These are phyloP conservation scores for Scytalopus superciliaris DNA, from an alignment of 2,113 vertebrate species.

Conservation along the genomic window DNA sequence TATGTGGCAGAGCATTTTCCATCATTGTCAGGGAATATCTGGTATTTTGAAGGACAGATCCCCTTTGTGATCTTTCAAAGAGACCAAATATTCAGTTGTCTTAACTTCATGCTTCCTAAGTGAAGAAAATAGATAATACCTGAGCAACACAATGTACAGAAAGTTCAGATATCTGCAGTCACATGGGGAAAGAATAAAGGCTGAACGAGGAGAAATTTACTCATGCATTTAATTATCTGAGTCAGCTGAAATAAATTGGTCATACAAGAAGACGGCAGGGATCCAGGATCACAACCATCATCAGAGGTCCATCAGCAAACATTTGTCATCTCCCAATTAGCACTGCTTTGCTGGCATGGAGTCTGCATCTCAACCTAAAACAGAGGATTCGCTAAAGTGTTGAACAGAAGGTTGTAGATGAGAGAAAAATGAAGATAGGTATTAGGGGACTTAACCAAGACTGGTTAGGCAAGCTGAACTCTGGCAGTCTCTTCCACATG, in stretches of 20 bases:
- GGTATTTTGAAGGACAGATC: neutral
- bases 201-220: neutral
- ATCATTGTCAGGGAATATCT: neutral
- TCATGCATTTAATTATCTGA: constrained; percentile 22
- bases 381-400: neutral
- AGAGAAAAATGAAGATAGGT: neutral
- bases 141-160: neutral
- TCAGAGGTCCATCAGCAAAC: neutral
- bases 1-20: neutral
- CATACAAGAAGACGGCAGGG: neutral
- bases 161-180: neutral
- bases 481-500: neutral
- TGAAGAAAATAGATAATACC: neutral
- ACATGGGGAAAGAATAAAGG: neutral
- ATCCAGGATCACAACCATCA: neutral
- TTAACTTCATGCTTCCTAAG: neutral
- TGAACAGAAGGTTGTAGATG: neutral
- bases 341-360: neutral
- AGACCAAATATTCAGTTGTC: neutral
- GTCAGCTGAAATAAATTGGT: neutral
- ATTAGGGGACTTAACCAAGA: neutral
- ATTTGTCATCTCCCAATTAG: neutral
- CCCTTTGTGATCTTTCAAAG: neutral
- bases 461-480: neutral
- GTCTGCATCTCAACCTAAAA: neutral